A percentile compares a stretch with the other conserved stretches of the same genome.
Conservation (phyloP, 2,888 invertebrate species). For the Gortyna flavago region DNA sequence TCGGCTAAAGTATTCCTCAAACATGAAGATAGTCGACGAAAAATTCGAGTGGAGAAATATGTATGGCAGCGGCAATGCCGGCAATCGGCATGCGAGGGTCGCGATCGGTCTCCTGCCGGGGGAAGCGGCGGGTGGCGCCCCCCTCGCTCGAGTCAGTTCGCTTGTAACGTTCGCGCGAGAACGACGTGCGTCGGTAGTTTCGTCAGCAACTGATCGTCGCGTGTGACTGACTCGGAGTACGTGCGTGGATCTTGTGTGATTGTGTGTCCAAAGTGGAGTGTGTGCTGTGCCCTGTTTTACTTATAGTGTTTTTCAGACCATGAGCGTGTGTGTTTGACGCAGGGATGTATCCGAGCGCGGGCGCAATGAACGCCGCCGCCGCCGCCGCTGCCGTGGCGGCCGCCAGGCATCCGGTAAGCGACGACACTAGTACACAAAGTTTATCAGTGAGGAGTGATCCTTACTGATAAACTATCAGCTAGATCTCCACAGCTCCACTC, state of each 20-base stretch:
- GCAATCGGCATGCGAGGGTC: constrained; percentile 85
- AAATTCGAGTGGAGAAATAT: constrained; percentile 89
- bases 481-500: constrained; percentile 17
- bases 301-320: constrained; percentile 81
- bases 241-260: constrained; percentile 79
- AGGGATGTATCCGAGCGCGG: constrained; percentile 96
- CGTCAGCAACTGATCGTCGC: constrained; percentile 74
- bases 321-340: constrained; percentile 88
- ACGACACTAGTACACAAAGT: constrained; percentile 63
- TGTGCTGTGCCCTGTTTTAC: constrained; percentile 82
- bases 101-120: constrained; percentile 75
- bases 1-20: constrained; percentile 89
- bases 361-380: constrained; percentile 95
- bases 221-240: constrained; percentile 82
- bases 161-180: constrained; percentile 75
- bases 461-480: constrained; percentile 33
- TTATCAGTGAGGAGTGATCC: too few relatives aligned
- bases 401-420: constrained; percentile 96
- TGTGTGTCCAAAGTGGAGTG: constrained; percentile 85
- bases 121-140: constrained; percentile 74
- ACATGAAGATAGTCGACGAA: constrained; percentile 89
- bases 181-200: constrained; percentile 73
- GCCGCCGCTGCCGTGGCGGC: constrained; percentile 95
- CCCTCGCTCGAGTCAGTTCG: constrained; percentile 80
- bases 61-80: constrained; percentile 85